phyloP scores from a whole-genome alignment of 2,113 vertebrate genomes.

The Terrapene triunguis region DNA sequence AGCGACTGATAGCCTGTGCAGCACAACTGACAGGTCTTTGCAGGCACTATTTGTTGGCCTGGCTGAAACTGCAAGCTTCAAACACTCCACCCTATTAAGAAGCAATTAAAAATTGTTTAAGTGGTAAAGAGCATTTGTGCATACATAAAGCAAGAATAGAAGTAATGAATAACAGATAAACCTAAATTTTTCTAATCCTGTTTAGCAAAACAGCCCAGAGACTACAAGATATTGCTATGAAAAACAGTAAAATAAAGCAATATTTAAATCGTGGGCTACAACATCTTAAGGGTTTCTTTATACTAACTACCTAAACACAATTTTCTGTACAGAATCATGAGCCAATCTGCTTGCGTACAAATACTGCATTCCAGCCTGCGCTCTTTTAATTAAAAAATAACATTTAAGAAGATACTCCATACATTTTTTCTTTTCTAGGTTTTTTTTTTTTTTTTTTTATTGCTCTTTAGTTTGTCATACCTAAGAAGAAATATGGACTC shows the following conservation, averaged over 20 bases:
- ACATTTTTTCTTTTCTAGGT: background rate
- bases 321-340: background rate
- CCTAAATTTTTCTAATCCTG: background rate
- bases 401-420: background rate
- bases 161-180: background rate
- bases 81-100: background rate
- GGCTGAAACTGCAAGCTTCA: background rate
- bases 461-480: conserved; percentile 70
- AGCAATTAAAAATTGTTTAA: background rate
- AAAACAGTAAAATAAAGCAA: background rate
- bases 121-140: background rate
- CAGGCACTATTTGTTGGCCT: background rate
- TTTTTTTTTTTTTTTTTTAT: background rate
- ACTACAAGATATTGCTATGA: background rate
- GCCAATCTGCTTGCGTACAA: background rate
- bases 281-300: background rate
- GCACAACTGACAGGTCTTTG: background rate
- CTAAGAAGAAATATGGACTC: conserved; percentile 93
- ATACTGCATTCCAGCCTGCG: background rate
- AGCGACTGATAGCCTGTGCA: background rate
- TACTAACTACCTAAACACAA: background rate
- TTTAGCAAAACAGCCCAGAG: background rate
- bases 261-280: background rate
- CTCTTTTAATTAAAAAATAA: background rate
- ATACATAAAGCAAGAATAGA: background rate